Evolutionary conservation across 2,888 invertebrate genomes (phyloP), one percentile per base, ranked within the genome.

Genomic region (Myathropa florea): DNA sequence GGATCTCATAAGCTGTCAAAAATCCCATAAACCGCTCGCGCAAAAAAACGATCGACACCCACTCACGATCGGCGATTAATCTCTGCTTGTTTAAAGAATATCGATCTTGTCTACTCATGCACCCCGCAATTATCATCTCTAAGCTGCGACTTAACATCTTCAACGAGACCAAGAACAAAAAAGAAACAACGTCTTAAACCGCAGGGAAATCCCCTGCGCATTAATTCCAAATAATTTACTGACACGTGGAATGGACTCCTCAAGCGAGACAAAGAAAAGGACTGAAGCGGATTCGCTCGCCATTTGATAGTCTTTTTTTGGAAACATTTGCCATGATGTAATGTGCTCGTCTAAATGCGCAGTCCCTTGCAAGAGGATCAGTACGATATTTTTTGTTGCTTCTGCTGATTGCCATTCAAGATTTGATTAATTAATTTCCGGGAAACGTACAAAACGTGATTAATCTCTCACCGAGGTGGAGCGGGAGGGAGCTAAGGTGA

Each of bases 11-110:
- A 57, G 24, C 57, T 57, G 57, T 57, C 57, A 57, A 24, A 12
- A 1, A 23, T 12, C 7, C 18, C 57, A 57, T 12, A 57, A 23
- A 23, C 12, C 57, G 18, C 18, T 18, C 18, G 18, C 24, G 24
- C 24, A 14, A 24, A 23, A 33, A 33, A 33, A 55, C 7, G 6
- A 55, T 30, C 28, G 53, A 72, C 64, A 71, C 71, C 82, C 55
- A 82, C 82, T 82, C 82, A 82, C 82, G 77, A 82, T 33, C 23
- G 64, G 26, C 64, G 36, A 75, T 75, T 75, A 75, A 75, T 65
- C 75, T 64, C 6, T 2, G 12, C 30, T 55, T 12, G 53, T 68
- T 63, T 57, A 26, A 70, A 70, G 59, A 21, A 18, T 76, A 65
- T 70, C 64, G 68, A 77, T 77, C 68, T 71, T 61, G 36, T 46